Percentiles rank a stretch among this genome's conserved stretches.
phyloP scores from a whole-genome alignment of 2,888 invertebrate genomes.

The Flexamia atlantica region DNA sequence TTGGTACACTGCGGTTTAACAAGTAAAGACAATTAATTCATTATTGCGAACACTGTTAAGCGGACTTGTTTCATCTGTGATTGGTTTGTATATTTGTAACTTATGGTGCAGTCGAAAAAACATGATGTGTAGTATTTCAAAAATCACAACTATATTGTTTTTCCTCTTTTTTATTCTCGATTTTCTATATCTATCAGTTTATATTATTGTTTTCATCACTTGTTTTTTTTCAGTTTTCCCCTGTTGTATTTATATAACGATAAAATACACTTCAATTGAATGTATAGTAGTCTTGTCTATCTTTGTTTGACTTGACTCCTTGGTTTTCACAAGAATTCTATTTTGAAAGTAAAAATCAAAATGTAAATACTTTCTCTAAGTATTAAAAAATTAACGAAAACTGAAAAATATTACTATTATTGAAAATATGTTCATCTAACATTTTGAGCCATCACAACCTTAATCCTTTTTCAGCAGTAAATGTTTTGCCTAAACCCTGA shows the following conservation, averaged over 20 bases:
- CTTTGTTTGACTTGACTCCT: neutral
- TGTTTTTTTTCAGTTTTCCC: constrained; percentile 29
- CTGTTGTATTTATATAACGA: constrained; percentile 59
- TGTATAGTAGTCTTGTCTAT: constrained; percentile 1
- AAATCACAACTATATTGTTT: constrained; percentile 18
- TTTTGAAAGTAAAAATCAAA: too few species aligned
- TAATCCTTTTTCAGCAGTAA: too few species aligned
- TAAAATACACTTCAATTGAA: constrained; percentile 47
- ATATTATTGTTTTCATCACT: constrained; percentile 58
- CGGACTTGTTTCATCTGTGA: constrained; percentile 51
- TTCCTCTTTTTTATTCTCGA: constrained; percentile 37
- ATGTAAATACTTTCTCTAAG: too few species aligned
- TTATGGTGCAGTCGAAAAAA: constrained; percentile 55
- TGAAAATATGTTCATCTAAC: too few species aligned
- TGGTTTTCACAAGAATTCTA: too few species aligned
- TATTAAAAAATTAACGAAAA: too few species aligned
- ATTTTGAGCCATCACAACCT: too few species aligned
- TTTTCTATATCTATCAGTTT: constrained; percentile 55
- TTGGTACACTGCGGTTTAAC: constrained; percentile 41
- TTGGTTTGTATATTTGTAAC: constrained; percentile 59
- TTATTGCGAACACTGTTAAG: constrained; percentile 30
- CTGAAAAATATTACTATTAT: too few species aligned
- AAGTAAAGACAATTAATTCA: constrained; percentile 41
- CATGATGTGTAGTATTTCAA: constrained; percentile 31
- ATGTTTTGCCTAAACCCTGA: too few species aligned